Conservation (phyloP, 1,140 invertebrate species). For the Neuroterus valhalla region DNA sequence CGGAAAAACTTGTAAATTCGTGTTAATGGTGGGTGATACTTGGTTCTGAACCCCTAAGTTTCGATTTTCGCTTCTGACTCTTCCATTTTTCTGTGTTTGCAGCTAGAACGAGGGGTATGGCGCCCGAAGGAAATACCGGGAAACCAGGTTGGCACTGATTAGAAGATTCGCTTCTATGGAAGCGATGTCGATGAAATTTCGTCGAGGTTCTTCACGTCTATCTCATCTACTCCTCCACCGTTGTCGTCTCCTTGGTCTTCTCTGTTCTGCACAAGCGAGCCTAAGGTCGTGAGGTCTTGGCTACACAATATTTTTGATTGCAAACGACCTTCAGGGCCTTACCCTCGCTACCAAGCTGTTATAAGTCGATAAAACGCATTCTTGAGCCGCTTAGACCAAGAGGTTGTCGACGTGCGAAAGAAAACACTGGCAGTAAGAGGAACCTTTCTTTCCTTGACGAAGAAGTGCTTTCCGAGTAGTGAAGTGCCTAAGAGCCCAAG, state of each 20-base stretch:
- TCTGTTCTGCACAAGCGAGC: slow-evolving; percentile 26
- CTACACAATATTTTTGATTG: not conserved
- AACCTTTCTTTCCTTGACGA: not conserved
- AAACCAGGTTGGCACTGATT: not conserved
- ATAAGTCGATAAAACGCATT: slow-evolving; percentile 21
- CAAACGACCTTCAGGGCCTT: not conserved
- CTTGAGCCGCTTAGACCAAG: slow-evolving; percentile 2
- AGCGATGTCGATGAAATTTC: slow-evolving; percentile 25
- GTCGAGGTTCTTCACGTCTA: slow-evolving; percentile 26
- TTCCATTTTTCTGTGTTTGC: not conserved
- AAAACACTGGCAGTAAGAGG: not conserved
- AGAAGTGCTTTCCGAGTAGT: slow-evolving; percentile 1
- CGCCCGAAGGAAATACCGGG: not conserved
- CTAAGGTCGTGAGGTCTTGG: slow-evolving; percentile 10
- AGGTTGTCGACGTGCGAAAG: not conserved
- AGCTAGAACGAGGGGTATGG: not conserved
- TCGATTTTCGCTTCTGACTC: not conserved
- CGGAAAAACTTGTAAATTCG: too few species aligned
- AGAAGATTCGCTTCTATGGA: not conserved
- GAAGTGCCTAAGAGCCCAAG: slow-evolving; percentile 37
- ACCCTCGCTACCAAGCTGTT: not conserved
- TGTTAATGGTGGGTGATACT: too few species aligned
- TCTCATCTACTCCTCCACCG: slow-evolving; percentile 19
- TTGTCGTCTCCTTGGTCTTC: slow-evolving; percentile 25
- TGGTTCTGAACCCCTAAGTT: not conserved